Conservation (phyloP, 1,140 invertebrate species). For the Pachyrhynchus sulphureomaculatus region DNA sequence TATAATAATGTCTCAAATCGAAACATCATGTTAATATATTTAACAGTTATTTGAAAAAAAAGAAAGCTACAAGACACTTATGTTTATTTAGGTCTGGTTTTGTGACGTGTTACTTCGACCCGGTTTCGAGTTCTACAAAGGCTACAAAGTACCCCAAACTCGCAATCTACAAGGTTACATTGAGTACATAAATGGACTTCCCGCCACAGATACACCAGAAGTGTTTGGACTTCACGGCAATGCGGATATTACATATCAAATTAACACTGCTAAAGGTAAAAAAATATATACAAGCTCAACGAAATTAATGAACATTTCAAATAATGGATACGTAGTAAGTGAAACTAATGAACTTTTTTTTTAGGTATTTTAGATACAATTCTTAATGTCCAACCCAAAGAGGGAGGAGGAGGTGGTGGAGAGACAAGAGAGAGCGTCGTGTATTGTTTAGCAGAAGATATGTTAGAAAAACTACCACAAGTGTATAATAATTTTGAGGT, state of each 20-base stretch:
- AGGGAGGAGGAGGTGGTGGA: slow-evolving; percentile 85
- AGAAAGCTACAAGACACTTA: too few species aligned
- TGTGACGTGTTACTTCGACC: slow-evolving; percentile 79
- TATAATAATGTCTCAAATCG: too few species aligned
- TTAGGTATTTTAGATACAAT: slow-evolving; percentile 86
- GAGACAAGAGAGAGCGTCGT: slow-evolving; percentile 85
- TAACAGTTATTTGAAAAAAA: background rate
- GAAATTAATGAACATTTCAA: too few species aligned
- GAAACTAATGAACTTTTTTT: slow-evolving; percentile 2
- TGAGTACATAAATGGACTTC: slow-evolving; percentile 85
- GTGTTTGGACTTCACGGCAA: slow-evolving; percentile 96
- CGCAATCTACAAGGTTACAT: slow-evolving; percentile 78
- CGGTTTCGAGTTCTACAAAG: slow-evolving; percentile 88
- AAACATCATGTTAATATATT: slow-evolving; percentile 1
- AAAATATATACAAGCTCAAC: too few species aligned
- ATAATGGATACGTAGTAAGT: too few species aligned
- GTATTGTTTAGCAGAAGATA: slow-evolving; percentile 87
- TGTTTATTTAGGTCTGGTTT: slow-evolving; percentile 71
- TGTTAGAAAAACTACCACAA: slow-evolving; percentile 88
- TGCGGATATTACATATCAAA: slow-evolving; percentile 96
- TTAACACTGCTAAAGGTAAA: slow-evolving; percentile 84
- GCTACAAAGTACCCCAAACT: slow-evolving; percentile 81
- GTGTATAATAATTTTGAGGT: slow-evolving; percentile 92
- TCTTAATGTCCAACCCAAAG: slow-evolving; percentile 92
- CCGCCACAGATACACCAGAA: slow-evolving; percentile 86